These are phyloP conservation scores for Lepus americanus DNA, from an alignment of 2,113 vertebrate species.

Conservation along the genomic window DNA sequence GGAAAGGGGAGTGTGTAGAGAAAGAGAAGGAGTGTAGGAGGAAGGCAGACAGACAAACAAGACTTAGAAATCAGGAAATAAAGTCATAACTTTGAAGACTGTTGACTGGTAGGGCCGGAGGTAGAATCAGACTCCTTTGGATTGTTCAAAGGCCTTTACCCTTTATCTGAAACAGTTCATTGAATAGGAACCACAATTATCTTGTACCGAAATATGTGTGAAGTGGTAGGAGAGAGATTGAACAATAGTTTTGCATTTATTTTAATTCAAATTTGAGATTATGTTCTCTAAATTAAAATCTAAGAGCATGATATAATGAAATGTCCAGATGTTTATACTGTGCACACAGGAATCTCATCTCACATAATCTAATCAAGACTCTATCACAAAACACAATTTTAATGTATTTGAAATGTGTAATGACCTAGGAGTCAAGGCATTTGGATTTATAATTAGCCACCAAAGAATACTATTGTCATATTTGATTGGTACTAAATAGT, in stretches of 20 bases:
- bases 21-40: too few relatives aligned
- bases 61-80: background rate
- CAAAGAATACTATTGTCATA: background rate
- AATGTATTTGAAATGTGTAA: background rate
- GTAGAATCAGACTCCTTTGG: background rate
- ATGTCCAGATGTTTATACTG: background rate
- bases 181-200: background rate
- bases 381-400: background rate
- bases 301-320: background rate
- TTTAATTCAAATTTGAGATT: conserved; percentile 18
- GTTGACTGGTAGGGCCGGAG: background rate
- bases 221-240: background rate
- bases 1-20: background rate
- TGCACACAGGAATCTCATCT: background rate
- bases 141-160: background rate
- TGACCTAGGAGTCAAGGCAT: background rate
- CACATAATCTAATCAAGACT: background rate
- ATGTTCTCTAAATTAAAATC: conserved; percentile 1
- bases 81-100: background rate
- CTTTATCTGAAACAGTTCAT: background rate
- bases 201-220: background rate
- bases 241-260: conserved; percentile 3
- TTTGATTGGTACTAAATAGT: background rate
- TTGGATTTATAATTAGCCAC: background rate
- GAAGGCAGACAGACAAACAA: background rate